phyloP scores from a whole-genome alignment of 2,113 vertebrate species.

The Vidua chalybeata region DNA sequence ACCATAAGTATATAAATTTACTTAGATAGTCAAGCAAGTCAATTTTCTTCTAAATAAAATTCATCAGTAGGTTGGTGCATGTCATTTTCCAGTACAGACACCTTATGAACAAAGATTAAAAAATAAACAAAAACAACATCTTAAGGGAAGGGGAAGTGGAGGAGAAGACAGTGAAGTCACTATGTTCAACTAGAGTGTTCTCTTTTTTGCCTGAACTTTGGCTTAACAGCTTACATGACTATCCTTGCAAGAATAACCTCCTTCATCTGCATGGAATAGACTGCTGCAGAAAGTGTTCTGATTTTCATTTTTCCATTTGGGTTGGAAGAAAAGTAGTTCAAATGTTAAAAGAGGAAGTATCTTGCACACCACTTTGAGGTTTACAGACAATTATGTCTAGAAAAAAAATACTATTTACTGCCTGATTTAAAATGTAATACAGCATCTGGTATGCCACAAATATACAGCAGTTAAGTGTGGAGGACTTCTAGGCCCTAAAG shows the following conservation, averaged over 20 bases:
- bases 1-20: not conserved
- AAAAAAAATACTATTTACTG: not conserved
- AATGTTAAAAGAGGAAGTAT: not conserved
- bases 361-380: not conserved
- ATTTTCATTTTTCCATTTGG: not conserved
- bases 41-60: not conserved
- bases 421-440: not conserved
- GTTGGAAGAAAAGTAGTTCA: not conserved
- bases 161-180: not conserved
- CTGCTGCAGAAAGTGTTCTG: not conserved
- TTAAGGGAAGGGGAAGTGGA: not conserved
- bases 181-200: not conserved
- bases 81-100: not conserved
- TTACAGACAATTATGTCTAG: not conserved
- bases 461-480: not conserved
- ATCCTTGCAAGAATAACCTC: conserved; percentile 5
- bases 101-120: not conserved
- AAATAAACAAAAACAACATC: not conserved
- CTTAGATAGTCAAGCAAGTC: not conserved
- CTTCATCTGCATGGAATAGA: conserved; percentile 1
- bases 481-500: not conserved
- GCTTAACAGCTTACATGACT: conserved; percentile 3
- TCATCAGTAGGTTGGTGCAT: not conserved
- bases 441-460: not conserved
- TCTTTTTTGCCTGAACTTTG: not conserved